Conservation (phyloP, 2,113 vertebrate species). For the Macroglossus sobrinus region DNA sequence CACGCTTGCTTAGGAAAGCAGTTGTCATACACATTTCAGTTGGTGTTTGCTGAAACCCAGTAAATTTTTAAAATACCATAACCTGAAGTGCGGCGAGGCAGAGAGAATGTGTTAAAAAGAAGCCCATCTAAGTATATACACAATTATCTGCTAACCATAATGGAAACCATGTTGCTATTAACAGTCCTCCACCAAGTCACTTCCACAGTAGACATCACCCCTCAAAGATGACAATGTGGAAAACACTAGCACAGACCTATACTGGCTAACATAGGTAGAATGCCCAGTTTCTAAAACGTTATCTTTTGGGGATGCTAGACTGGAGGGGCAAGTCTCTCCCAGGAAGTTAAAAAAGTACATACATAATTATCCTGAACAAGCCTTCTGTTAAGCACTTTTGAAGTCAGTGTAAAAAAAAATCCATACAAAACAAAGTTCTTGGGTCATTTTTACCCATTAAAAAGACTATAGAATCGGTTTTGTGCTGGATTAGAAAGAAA, state of each 20-base stretch:
- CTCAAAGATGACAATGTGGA: constrained; percentile 30
- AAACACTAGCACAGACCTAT: constrained; percentile 59
- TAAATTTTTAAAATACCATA: constrained; percentile 34
- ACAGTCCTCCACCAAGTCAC: constrained; percentile 13
- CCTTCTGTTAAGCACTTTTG: constrained; percentile 72
- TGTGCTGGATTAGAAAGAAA: constrained; percentile 74
- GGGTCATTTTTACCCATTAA: constrained; percentile 72
- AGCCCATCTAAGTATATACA: constrained; percentile 58
- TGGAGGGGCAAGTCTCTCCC: constrained; percentile 64
- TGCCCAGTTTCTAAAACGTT: constrained; percentile 65
- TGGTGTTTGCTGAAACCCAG: constrained; percentile 73
- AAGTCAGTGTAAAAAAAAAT: constrained; percentile 69
- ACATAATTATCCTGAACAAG: constrained; percentile 73
- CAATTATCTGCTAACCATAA: constrained; percentile 43
- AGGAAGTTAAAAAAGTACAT: constrained; percentile 66
- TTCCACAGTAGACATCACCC: constrained; percentile 4
- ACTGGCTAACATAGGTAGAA: constrained; percentile 29
- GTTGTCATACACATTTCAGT: constrained; percentile 62
- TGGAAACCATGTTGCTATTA: constrained; percentile 23
- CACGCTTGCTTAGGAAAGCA: constrained; percentile 63
- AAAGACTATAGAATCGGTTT: constrained; percentile 75
- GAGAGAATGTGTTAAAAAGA: constrained; percentile 49
- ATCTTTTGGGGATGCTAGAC: constrained; percentile 8
- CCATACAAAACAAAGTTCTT: constrained; percentile 77
- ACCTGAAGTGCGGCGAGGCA: constrained; percentile 51